Percentiles rank a stretch among this genome's conserved stretches.
phyloP scores from a whole-genome alignment of 2,797 vertebrate species.

The Muraenolepis orangiensis region DNA sequence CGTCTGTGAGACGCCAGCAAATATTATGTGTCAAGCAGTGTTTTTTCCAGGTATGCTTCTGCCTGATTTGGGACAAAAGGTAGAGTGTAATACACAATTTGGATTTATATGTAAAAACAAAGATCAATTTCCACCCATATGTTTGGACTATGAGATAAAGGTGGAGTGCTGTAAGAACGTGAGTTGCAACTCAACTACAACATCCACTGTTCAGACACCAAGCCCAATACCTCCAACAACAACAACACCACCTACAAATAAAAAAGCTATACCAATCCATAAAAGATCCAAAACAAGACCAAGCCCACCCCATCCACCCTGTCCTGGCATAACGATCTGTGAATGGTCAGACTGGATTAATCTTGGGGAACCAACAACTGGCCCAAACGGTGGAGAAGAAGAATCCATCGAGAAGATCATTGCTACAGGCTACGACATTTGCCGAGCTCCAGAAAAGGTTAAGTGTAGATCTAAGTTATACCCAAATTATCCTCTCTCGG shows the following conservation, averaged over 20 bases:
- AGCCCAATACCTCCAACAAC: background rate
- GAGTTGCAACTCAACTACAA: constrained; percentile 13
- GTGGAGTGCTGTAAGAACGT: constrained; percentile 47
- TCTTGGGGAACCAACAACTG: too few relatives aligned
- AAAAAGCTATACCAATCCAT: constrained; percentile 1
- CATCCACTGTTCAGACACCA: background rate
- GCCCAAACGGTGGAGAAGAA: too few relatives aligned
- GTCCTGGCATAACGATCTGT: too few relatives aligned
- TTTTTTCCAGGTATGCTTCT: constrained; percentile 39
- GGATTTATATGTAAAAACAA: constrained; percentile 57
- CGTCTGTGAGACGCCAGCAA: constrained; percentile 53
- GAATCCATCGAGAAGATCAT: too few relatives aligned
- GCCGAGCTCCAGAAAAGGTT: too few relatives aligned
- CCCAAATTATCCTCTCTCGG: too few relatives aligned
- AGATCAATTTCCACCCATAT: constrained; percentile 44
- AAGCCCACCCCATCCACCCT: too few relatives aligned
- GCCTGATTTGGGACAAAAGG: constrained; percentile 32
- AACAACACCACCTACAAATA: background rate
- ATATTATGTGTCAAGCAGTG: constrained; percentile 47
- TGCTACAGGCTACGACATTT: too few relatives aligned
- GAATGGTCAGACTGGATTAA: too few relatives aligned
- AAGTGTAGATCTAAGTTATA: too few relatives aligned
- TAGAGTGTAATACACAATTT: constrained; percentile 44
- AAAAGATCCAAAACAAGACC: background rate
- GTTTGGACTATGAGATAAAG: constrained; percentile 57